These are phyloP conservation scores for Bothrops jararaca DNA, from an alignment of 2,113 vertebrate genomes.

Conservation along the genomic window DNA sequence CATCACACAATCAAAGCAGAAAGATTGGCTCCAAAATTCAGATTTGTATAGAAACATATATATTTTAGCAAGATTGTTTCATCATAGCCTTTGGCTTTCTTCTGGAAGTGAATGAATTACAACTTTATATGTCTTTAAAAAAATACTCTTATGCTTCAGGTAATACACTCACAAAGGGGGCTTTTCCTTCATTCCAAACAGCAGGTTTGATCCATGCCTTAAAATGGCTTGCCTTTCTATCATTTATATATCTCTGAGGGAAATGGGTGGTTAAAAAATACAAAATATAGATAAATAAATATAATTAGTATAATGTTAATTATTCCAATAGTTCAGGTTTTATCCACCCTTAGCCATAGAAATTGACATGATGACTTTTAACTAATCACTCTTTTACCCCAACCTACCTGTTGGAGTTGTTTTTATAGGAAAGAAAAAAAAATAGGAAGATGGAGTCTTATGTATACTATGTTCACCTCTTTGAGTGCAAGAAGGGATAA, in stretches of 20 bases:
- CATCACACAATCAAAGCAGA: neutral
- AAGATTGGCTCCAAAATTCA: neutral
- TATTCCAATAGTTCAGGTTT: too few species aligned
- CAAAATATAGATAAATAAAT: neutral
- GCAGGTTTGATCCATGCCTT: neutral
- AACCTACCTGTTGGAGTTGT: neutral
- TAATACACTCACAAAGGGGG: neutral
- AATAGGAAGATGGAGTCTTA: neutral
- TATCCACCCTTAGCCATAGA: neutral
- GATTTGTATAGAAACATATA: neutral
- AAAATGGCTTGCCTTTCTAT: neutral
- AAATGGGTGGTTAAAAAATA: too few species aligned
- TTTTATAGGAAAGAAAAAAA: neutral
- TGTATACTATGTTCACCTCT: neutral
- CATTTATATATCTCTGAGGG: neutral
- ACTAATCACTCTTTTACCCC: neutral
- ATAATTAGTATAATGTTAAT: neutral
- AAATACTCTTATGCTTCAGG: neutral
- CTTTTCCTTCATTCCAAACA: neutral
- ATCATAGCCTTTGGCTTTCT: neutral
- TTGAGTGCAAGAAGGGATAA: neutral
- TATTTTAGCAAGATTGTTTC: neutral
- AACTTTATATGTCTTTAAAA: neutral
- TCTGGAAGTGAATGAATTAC: neutral
- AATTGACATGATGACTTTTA: neutral